Conservation (phyloP, 2,888 invertebrate genomes). For the Cybosia mesomella region DNA sequence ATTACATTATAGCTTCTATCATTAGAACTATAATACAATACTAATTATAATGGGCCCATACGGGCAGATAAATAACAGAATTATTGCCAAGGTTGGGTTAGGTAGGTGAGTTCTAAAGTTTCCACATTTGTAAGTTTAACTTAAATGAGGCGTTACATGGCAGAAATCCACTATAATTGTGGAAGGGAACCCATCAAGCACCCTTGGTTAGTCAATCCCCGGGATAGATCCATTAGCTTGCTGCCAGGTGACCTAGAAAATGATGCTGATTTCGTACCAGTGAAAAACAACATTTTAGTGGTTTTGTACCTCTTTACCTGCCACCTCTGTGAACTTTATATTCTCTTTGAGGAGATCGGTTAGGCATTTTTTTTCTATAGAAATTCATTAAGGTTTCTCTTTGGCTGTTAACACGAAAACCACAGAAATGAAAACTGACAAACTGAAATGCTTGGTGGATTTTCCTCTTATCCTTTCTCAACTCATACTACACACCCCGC, state of each 20-base stretch:
- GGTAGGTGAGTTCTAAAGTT: not conserved
- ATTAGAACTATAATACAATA: conserved; percentile 4
- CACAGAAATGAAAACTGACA: no score
- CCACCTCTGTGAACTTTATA: no score
- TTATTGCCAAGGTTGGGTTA: not conserved
- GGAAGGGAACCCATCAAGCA: not conserved
- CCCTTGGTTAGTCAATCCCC: not conserved
- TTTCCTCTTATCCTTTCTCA: not conserved
- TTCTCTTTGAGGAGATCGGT: not conserved
- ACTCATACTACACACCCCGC: not conserved
- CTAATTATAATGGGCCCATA: conserved; percentile 11
- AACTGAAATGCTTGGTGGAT: not conserved
- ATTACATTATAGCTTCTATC: conserved; percentile 10
- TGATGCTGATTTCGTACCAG: not conserved
- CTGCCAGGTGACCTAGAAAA: not conserved
- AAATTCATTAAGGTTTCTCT: not conserved
- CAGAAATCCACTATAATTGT: not conserved
- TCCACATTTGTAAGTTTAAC: not conserved
- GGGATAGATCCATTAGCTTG: not conserved
- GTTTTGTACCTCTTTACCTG: no score
- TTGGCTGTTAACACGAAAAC: no score
- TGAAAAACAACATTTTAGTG: not conserved
- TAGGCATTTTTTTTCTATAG: not conserved
- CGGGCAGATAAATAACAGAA: not conserved
- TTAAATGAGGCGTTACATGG: not conserved